A percentile compares a stretch with the other conserved stretches of the same genome.
phyloP scores from a whole-genome alignment of 2,113 vertebrate species.

The Camelus bactrianus region DNA sequence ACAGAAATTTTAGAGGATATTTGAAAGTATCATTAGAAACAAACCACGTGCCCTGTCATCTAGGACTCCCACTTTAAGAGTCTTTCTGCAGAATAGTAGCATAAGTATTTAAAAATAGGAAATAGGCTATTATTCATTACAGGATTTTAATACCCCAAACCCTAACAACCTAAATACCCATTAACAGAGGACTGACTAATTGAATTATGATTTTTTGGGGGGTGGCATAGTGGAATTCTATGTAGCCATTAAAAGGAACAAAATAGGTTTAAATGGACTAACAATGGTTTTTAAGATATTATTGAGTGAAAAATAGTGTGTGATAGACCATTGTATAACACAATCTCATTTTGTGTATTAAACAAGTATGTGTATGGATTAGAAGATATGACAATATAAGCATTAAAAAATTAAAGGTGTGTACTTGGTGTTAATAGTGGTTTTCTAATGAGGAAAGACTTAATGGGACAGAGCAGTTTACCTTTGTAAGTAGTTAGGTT shows the following conservation, averaged over 20 bases:
- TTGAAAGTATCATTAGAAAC: conserved; percentile 37
- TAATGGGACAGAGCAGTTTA: not conserved
- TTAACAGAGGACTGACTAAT: not conserved
- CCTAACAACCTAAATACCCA: not conserved
- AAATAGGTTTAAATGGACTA: not conserved
- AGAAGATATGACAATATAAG: not conserved
- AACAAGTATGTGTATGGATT: conserved; percentile 5
- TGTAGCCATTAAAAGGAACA: conserved; percentile 17
- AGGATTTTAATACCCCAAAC: not conserved
- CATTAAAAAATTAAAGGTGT: not conserved
- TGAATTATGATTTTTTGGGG: not conserved
- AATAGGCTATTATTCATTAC: not conserved
- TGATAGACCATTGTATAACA: not conserved
- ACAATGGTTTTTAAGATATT: conserved; percentile 19
- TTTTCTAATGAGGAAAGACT: not conserved
- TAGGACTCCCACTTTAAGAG: not conserved
- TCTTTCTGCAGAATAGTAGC: not conserved
- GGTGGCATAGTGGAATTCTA: not conserved
- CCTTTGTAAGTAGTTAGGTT: conserved; percentile 33
- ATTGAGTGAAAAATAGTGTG: not conserved
- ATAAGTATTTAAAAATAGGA: not conserved
- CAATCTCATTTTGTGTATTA: not conserved
- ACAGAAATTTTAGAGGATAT: not conserved
- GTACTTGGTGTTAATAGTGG: no score
- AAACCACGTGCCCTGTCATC: not conserved